phyloP scores from a whole-genome alignment of 2,797 vertebrate genomes.

The Myotis myotis region DNA sequence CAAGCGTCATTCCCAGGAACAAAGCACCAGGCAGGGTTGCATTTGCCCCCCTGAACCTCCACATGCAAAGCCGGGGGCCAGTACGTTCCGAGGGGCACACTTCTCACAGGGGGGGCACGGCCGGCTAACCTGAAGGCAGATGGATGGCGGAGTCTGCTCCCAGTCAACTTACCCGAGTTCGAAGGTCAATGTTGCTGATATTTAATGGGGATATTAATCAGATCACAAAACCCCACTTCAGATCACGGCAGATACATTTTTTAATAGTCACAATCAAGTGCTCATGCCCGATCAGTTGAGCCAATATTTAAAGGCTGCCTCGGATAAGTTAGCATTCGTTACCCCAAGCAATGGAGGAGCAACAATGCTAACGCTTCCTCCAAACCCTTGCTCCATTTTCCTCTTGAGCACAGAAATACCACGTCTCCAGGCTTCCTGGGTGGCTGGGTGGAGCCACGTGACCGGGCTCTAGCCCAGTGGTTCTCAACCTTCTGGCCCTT shows the following conservation, averaged over 20 bases:
- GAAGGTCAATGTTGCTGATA: neutral
- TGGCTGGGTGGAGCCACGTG: neutral
- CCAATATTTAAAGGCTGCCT: slow-evolving; percentile 15
- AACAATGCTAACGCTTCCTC: neutral
- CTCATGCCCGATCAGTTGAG: neutral
- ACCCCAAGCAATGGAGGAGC: neutral
- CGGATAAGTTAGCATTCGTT: neutral
- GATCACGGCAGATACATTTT: neutral
- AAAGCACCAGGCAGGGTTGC: neutral
- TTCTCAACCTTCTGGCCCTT: no score
- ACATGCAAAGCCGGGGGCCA: neutral
- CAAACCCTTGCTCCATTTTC: neutral
- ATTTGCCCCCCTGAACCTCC: neutral
- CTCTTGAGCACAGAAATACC: neutral
- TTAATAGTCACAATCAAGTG: neutral
- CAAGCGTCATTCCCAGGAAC: neutral
- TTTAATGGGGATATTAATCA: neutral
- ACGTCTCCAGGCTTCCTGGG: neutral
- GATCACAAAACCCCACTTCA: neutral
- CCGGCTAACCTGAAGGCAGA: neutral
- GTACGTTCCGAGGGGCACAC: neutral
- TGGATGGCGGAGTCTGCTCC: neutral
- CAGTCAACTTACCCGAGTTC: neutral
- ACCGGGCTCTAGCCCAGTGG: neutral
- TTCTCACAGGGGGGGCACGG: neutral